phyloP scores from a whole-genome alignment of 2,113 vertebrate genomes.

The Sphyrna mokarran region DNA sequence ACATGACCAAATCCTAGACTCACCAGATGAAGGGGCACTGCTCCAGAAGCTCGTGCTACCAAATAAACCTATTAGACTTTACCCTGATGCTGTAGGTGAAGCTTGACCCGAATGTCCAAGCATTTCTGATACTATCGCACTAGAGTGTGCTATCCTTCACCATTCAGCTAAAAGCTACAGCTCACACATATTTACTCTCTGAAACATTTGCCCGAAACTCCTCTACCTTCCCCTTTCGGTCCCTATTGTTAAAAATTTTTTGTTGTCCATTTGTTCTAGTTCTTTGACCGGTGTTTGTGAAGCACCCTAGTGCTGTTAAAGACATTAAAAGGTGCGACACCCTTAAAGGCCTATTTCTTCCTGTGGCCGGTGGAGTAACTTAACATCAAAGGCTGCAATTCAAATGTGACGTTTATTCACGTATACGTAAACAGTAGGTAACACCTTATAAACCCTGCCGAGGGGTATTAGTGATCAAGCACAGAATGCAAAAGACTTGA shows the following conservation, averaged over 20 bases:
- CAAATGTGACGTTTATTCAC: not conserved
- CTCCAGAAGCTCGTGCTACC: too few species aligned
- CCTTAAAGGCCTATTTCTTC: not conserved
- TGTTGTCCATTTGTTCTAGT: not conserved
- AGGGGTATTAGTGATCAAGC: not conserved
- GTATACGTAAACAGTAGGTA: not conserved
- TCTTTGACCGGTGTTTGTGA: not conserved
- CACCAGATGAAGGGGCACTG: too few species aligned
- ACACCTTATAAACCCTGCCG: not conserved
- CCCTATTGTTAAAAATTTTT: not conserved
- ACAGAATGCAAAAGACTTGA: not conserved
- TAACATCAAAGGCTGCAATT: not conserved
- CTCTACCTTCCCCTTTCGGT: not conserved
- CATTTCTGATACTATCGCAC: not conserved
- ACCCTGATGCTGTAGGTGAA: not conserved
- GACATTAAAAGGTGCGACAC: not conserved
- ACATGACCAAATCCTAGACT: too few species aligned
- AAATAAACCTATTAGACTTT: too few species aligned
- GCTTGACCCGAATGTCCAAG: not conserved
- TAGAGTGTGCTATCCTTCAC: not conserved
- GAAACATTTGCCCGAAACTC: not conserved
- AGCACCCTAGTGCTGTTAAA: not conserved
- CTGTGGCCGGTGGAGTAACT: too few species aligned
- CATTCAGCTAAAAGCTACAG: not conserved
- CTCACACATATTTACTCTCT: not conserved